Conservation (phyloP, 2,888 invertebrate species). For the Cephus rjabovi region DNA sequence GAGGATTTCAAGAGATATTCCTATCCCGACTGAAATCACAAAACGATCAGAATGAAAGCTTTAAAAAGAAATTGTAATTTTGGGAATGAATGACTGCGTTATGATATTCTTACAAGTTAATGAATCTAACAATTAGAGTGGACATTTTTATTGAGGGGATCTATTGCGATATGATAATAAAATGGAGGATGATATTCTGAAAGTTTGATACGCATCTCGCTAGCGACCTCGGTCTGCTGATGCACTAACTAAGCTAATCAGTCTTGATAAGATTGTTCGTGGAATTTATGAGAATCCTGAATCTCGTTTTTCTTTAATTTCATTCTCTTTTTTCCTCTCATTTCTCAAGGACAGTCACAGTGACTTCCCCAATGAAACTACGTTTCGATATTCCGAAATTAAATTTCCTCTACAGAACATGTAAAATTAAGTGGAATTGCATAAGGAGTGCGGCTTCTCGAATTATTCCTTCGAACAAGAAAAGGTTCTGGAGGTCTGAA, state of each 20-base stretch:
- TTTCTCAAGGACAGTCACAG: background rate
- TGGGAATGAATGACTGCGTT: background rate
- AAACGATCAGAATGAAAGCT: background rate
- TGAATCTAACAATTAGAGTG: background rate
- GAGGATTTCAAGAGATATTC: background rate
- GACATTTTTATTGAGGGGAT: background rate
- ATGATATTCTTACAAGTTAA: background rate
- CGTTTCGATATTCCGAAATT: background rate
- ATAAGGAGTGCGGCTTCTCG: background rate
- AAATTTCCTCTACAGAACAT: background rate
- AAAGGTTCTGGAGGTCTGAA: background rate
- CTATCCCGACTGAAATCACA: background rate
- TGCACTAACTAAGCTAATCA: background rate
- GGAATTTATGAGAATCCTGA: background rate
- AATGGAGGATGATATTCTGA: background rate
- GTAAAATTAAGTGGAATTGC: background rate
- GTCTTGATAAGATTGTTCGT: background rate
- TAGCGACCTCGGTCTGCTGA: background rate
- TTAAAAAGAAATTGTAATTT: background rate
- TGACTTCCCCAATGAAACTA: background rate
- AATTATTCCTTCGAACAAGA: background rate
- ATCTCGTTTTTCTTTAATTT: background rate
- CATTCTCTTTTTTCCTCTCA: too few species aligned
- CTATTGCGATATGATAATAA: background rate
- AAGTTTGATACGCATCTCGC: background rate